Conservation (phyloP, 2,888 invertebrate species). For the Scaptomyza parva region DNA sequence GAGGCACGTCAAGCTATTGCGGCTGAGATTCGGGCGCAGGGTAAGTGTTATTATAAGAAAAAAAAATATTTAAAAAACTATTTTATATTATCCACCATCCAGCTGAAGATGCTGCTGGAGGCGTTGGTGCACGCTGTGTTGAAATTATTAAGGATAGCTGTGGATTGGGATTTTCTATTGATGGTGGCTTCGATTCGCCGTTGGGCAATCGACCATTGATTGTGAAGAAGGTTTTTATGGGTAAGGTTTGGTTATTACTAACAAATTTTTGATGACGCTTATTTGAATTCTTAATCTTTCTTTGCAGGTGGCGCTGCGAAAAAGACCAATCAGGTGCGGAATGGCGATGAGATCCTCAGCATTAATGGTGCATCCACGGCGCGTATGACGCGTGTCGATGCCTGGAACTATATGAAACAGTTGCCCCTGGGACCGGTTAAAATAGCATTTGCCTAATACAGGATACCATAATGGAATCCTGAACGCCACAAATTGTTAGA, state of each 20-base stretch:
- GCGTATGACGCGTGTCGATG: conserved; percentile 95
- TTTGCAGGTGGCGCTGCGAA: conserved; percentile 93
- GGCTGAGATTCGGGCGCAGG: conserved; percentile 84
- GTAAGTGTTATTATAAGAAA: conserved; percentile 48
- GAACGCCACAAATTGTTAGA: conserved; percentile 73
- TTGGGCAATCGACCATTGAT: conserved; percentile 94
- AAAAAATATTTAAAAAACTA: neutral
- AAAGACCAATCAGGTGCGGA: conserved; percentile 92
- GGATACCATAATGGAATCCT: conserved; percentile 4
- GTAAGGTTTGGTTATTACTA: conserved; percentile 86
- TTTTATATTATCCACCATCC: neutral
- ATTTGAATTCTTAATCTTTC: neutral
- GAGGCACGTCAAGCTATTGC: conserved; percentile 83
- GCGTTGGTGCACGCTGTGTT: conserved; percentile 71
- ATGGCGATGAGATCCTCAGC: conserved; percentile 94
- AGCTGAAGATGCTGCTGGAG: conserved; percentile 75
- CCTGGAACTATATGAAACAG: conserved; percentile 96
- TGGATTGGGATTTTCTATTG: conserved; percentile 96
- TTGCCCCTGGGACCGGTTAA: conserved; percentile 93
- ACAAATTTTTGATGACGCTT: neutral
- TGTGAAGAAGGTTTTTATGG: conserved; percentile 97
- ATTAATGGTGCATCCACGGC: conserved; percentile 93
- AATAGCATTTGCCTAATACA: conserved; percentile 80
- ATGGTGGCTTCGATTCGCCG: conserved; percentile 96
- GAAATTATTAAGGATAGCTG: conserved; percentile 89